These are phyloP conservation scores for Myrmophylax atrothorax DNA, from an alignment of 2,113 vertebrate species.

Conservation along the genomic window DNA sequence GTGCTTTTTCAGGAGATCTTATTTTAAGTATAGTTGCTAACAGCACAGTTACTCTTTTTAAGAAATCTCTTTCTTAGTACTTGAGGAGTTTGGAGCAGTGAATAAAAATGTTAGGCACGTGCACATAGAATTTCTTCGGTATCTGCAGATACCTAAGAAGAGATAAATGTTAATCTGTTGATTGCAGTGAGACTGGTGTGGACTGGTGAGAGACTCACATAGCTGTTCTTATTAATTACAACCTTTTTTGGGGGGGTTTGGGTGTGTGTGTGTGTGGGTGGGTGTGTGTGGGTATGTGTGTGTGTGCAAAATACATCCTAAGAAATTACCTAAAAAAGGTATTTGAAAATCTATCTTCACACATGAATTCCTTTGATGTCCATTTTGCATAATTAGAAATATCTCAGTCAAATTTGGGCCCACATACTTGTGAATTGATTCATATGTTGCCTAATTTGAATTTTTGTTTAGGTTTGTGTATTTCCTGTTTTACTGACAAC, in stretches of 20 bases:
- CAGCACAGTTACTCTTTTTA: not conserved
- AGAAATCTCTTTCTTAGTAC: not conserved
- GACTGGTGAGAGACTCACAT: not conserved
- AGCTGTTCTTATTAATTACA: not conserved
- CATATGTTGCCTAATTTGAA: not conserved
- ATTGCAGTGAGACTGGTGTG: not conserved
- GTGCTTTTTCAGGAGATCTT: not conserved
- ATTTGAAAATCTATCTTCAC: not conserved
- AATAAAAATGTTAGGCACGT: not conserved
- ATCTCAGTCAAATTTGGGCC: not conserved
- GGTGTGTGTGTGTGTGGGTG: too few relatives aligned
- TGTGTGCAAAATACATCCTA: not conserved
- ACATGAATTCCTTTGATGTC: not conserved
- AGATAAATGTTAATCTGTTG: not conserved
- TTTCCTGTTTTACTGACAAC: not conserved
- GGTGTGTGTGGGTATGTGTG: too few relatives aligned
- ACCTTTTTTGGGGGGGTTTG: too few relatives aligned
- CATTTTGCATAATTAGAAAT: not conserved
- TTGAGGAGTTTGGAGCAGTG: not conserved
- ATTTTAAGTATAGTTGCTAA: not conserved
- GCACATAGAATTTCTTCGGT: not conserved
- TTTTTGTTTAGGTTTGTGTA: not conserved
- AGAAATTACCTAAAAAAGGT: not conserved
- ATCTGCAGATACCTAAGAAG: too few relatives aligned
- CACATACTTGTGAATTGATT: not conserved